Conservation (phyloP, 1,140 invertebrate genomes). For the Drosophila melanogaster region Release_6_plus_ISO1_MT NT_033777.3:24346501-24347000, state of each 20-base stretch:
- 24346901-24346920: slow-evolving; percentile 78
- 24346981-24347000: slow-evolving; percentile 55
- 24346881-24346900: slow-evolving; percentile 77
- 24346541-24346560: slow-evolving; percentile 45
- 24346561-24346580: slow-evolving; percentile 58
- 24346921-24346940: slow-evolving; percentile 82
- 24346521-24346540: slow-evolving; percentile 30
- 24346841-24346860: slow-evolving; percentile 60
- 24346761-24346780: slow-evolving; percentile 52
- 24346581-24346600: slow-evolving; percentile 60
- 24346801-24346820: slow-evolving; percentile 69
- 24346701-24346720: slow-evolving; percentile 73
- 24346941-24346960: slow-evolving; percentile 78
- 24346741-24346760: slow-evolving; percentile 80
- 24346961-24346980: slow-evolving; percentile 72
- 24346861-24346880: slow-evolving; percentile 81
- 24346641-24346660: slow-evolving; percentile 74
- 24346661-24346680: slow-evolving; percentile 67
- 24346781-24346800: background rate
- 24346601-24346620: slow-evolving; percentile 57
- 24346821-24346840: slow-evolving; percentile 79
- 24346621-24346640: slow-evolving; percentile 64
- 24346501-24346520: slow-evolving; percentile 62
- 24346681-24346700: slow-evolving; percentile 18
- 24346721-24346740: slow-evolving; percentile 81